Percentiles rank a stretch among this genome's conserved stretches.
phyloP scores from a whole-genome alignment of 2,113 vertebrate genomes.

The Phycodurus eques region DNA sequence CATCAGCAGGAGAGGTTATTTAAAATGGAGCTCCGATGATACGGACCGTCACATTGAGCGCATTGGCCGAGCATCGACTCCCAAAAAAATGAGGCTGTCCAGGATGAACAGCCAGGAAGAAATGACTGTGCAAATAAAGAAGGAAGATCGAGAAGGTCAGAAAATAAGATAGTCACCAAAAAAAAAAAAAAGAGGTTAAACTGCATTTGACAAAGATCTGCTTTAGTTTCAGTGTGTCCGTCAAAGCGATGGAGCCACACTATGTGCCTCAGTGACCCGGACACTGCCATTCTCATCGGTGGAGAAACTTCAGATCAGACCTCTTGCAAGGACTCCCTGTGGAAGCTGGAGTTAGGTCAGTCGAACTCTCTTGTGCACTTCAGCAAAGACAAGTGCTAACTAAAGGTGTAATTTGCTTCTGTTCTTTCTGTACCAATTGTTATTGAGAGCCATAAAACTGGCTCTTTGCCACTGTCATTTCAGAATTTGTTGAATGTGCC shows the following conservation, averaged over 20 bases:
- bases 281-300: conserved; percentile 82
- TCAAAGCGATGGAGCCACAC: conserved; percentile 80
- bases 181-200: neutral
- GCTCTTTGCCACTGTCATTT: no score
- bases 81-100: conserved; percentile 56
- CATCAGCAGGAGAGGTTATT: conserved; percentile 40
- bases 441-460: no score
- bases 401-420: neutral
- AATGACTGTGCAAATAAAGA: conserved; percentile 49
- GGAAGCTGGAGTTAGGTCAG: conserved; percentile 86
- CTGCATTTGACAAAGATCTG: neutral
- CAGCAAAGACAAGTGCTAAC: neutral
- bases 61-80: conserved; percentile 32
- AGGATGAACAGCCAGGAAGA: conserved; percentile 53
- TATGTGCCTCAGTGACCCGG: conserved; percentile 81
- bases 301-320: conserved; percentile 74
- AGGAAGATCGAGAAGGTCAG: conserved; percentile 60
- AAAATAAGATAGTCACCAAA: neutral
- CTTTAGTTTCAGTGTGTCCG: conserved; percentile 70
- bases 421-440: neutral
- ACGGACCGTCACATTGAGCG: conserved; percentile 32
- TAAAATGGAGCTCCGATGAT: conserved; percentile 62
- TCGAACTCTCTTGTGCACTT: neutral
- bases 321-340: conserved; percentile 76
- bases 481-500: no score